A percentile compares a stretch with the other conserved stretches of the same genome.
phyloP scores from a whole-genome alignment of 2,888 invertebrate genomes.

The Carterocephalus palaemon region DNA sequence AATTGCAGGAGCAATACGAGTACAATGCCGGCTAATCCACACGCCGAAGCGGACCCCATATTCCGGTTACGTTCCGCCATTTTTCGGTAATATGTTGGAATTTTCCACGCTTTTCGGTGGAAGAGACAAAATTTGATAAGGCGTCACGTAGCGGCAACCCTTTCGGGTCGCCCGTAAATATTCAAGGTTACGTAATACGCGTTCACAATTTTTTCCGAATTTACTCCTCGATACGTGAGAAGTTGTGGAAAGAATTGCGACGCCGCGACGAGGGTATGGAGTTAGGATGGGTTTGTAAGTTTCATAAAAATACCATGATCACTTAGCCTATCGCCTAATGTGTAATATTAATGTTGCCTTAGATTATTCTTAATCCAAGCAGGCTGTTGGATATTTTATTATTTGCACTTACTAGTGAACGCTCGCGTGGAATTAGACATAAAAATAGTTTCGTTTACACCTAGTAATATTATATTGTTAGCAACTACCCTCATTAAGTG shows the following conservation, averaged over 20 bases:
- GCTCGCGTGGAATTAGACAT: too few species aligned
- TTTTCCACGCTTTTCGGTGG: slow-evolving; percentile 39
- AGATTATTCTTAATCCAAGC: too few species aligned
- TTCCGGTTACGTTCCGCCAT: slow-evolving; percentile 18
- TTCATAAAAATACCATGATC: too few species aligned
- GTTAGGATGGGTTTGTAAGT: too few species aligned
- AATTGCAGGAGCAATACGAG: slow-evolving; percentile 11
- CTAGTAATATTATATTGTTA: too few species aligned
- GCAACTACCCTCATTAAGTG: too few species aligned
- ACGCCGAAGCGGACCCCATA: slow-evolving; percentile 15
- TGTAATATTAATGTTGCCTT: too few species aligned
- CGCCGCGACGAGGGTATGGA: slow-evolving; percentile 5
- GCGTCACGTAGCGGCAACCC: slow-evolving; percentile 53
- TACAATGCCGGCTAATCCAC: slow-evolving; percentile 20
- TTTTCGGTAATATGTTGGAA: slow-evolving; percentile 22
- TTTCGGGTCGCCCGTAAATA: slow-evolving; percentile 62
- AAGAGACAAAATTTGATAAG: slow-evolving; percentile 50
- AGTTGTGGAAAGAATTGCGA: slow-evolving; percentile 36
- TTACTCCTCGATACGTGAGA: slow-evolving; percentile 42
- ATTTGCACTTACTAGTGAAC: too few species aligned
- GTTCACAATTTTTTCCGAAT: slow-evolving; percentile 61
- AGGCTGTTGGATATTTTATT: too few species aligned
- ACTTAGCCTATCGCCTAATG: too few species aligned
- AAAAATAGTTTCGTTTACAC: too few species aligned
- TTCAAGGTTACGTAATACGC: slow-evolving; percentile 62